A percentile compares a stretch with the other conserved stretches of the same genome.
Evolutionary conservation across 2,888 invertebrate species (phyloP).

Genomic region (Lycia hirtaria): DNA sequence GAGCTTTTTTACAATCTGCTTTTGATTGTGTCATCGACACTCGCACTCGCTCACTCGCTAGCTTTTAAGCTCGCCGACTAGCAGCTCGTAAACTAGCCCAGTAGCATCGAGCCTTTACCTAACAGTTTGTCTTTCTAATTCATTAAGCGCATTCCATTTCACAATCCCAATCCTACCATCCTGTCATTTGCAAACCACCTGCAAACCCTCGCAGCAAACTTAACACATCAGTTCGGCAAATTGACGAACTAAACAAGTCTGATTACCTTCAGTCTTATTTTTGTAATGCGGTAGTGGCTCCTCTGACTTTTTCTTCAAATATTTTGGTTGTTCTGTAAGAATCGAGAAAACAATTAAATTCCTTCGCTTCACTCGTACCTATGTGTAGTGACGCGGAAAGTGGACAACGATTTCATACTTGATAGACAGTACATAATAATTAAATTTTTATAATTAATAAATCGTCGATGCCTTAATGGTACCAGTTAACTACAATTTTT

Average conservation of each 20-base stretch:
- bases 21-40: too few relatives aligned
- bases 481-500: too few relatives aligned
- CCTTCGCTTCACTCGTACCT: conserved; percentile 13
- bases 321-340: neutral
- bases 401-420: neutral
- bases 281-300: neutral
- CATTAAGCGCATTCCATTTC: neutral
- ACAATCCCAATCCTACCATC: neutral
- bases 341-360: conserved; percentile 21
- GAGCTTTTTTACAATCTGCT: too few relatives aligned
- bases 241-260: neutral
- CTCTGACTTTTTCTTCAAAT: too few relatives aligned
- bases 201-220: neutral
- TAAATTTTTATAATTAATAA: too few relatives aligned
- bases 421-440: too few relatives aligned
- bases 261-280: neutral
- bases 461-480: too few relatives aligned
- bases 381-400: conserved; percentile 13
- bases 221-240: neutral
- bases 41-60: too few relatives aligned
- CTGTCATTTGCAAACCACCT: neutral
- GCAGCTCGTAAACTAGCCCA: too few relatives aligned
- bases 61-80: too few relatives aligned
- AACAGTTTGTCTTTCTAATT: neutral
- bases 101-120: too few relatives aligned